Evolutionary conservation across 1,140 invertebrate genomes (phyloP), one percentile per base, ranked within the genome.

Genomic region (Anadara kagoshimensis): DNA sequence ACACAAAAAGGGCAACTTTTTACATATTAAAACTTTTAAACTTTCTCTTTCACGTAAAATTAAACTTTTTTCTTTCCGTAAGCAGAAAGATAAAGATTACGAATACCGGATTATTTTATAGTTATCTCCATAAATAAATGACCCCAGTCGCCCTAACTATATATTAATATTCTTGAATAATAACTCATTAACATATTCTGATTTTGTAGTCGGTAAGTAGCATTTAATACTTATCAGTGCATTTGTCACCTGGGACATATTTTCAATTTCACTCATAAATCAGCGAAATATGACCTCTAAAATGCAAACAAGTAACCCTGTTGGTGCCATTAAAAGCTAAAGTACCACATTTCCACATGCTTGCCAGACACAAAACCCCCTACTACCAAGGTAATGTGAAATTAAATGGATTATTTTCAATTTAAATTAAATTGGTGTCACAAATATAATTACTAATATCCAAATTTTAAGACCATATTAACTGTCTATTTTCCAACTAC

Each of bases 201-300:
- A 54, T 62, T 45, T 12, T 63, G 14, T 58, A 59, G 47, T 71
- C 41, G 54, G 49, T 54, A 41, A 41, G 49, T 63, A 59, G 58
- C 54, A 71, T 71, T 62, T 62, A 71, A 49, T 49, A 59, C 58
- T 62, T 62, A 71, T 71, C 62, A 62, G 4, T 16, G 16, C 16
- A 51, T 51, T 51, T 51, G 49, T 18, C 49, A 51, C 16, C 49
- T 51, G 16, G 49, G 20, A 16, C 49, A 18, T 51, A 51, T 51
- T 16, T 51, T 22, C 16, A 51, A 16, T 51, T 16, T 51, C 20
- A 4, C 16, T 51, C 20, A 18, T 22, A 18, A 18, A 22, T 18
- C 16, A 18, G 49, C 49, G 49, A 51, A 51, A 18, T 22, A 10
- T 51, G 16, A 51, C 20, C 20, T 18, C 49, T 51, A 2, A 51